These are phyloP conservation scores for Thecophora atra DNA, from an alignment of 2,888 invertebrate species.

Conservation along the genomic window DNA sequence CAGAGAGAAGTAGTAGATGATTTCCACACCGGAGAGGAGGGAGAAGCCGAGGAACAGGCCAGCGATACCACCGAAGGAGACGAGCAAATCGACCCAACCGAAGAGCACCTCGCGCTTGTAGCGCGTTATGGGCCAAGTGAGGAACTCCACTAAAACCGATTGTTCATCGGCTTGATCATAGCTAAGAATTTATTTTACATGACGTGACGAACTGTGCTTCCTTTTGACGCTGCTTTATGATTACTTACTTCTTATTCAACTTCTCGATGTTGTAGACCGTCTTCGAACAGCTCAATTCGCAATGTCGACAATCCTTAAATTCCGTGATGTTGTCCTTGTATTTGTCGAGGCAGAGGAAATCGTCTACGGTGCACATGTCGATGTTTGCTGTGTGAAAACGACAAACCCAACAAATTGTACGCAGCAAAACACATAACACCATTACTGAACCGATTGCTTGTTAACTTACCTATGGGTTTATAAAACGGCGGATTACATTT, in stretches of 20 bases:
- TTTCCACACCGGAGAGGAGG: slow-evolving; percentile 78
- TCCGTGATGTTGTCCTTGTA: slow-evolving; percentile 69
- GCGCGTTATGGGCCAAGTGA: slow-evolving; percentile 76
- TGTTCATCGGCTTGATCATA: slow-evolving; percentile 51
- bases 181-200: slow-evolving; percentile 40
- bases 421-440: no score
- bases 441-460: no score
- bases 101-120: slow-evolving; percentile 84
- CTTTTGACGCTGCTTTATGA: no score
- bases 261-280: slow-evolving; percentile 81
- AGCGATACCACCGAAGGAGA: slow-evolving; percentile 69
- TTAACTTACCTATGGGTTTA: slow-evolving; percentile 68
- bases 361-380: slow-evolving; percentile 70
- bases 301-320: slow-evolving; percentile 71
- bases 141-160: slow-evolving; percentile 69
- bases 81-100: slow-evolving; percentile 84
- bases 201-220: not conserved
- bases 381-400: slow-evolving; percentile 27
- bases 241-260: slow-evolving; percentile 71
- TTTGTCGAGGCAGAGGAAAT: slow-evolving; percentile 71
- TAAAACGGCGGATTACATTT: slow-evolving; percentile 80
- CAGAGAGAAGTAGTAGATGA: slow-evolving; percentile 80
- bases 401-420: no score
- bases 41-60: slow-evolving; percentile 74
- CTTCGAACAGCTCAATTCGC: slow-evolving; percentile 79